Evolutionary conservation across 2,888 invertebrate genomes (phyloP), one percentile per base, ranked within the genome.

Genomic region (Pammene fasciana): DNA sequence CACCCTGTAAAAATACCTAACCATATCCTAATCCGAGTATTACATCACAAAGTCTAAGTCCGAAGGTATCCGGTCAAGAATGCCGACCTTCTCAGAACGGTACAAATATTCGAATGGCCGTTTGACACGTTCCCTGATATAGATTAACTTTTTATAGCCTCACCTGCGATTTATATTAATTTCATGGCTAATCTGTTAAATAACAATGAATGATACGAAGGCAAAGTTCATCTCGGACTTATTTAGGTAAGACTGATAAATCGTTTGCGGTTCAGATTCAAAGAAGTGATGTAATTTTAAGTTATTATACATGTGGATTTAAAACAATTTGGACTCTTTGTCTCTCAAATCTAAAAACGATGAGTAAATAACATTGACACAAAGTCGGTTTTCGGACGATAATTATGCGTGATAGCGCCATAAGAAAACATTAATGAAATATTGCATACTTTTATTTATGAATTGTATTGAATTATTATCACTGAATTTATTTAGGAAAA

Each of bases 51-150:
- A 60, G 50, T 41, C 34, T 43, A 68, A 62, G 38, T 41, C 67
- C 50, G 16, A 59, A 43, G 68, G 56, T 52, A 59, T 65, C 38
- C 38, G 68, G 56, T 18, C 43, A 54, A 26, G 68, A 68, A 68
- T 65, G 65, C 70, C 59, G 70, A 50, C 68, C 70, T 70, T 70
- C 70, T 54, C 60, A 48, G 70, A 70, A 70, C 46, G 65, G 45
- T 46, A 59, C 68, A 52, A 64, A 59, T 54, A 48, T 70, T 60
- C 70, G 41, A 48, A 46, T 65, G 52, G 11, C 65, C 13, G 54
- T 41, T 65, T 70, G 70, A 70, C 70, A 70, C 70, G 70, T 70
- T 59, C 62, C 43, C 10, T 68, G 48, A 65, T 65, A 59, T 54
- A 60, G 57, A 68, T 65, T 68, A 34, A 68, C 57, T 68, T 68